Evolutionary conservation across 2,797 vertebrate genomes (phyloP).

Genomic region (Jordanella pulchra): DNA sequence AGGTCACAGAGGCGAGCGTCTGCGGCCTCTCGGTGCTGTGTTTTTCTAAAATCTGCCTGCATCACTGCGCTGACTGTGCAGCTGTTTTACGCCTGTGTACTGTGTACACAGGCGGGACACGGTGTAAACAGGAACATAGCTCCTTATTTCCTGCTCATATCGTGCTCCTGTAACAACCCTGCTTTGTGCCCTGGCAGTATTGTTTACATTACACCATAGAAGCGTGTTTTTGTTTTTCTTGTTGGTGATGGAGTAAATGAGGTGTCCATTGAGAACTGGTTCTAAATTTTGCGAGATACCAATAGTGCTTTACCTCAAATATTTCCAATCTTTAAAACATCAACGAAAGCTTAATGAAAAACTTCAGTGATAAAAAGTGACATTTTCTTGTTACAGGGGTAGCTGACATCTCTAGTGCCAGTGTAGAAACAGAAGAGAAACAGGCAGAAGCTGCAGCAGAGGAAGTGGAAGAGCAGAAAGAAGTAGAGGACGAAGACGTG

Average conservation of each 20-base stretch:
- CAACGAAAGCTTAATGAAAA: not conserved
- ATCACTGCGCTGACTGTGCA: conserved; percentile 60
- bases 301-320: conserved; percentile 9
- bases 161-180: conserved; percentile 53
- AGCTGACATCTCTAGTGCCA: conserved; percentile 50
- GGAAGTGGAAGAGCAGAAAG: conserved; percentile 46
- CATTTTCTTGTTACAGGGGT: conserved; percentile 51
- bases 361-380: not conserved
- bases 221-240: conserved; percentile 55
- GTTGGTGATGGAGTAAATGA: conserved; percentile 18
- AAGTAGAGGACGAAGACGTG: conserved; percentile 39
- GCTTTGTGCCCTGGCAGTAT: conserved; percentile 54
- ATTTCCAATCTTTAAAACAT: not conserved
- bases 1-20: conserved; percentile 38
- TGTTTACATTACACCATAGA: conserved; percentile 50
- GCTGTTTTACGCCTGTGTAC: conserved; percentile 32
- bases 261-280: conserved; percentile 19
- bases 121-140: conserved; percentile 75
- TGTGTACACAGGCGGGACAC: conserved; percentile 44
- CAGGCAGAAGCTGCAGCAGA: conserved; percentile 32
- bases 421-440: conserved; percentile 63
- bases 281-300: conserved; percentile 32
- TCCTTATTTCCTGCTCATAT: conserved; percentile 75
- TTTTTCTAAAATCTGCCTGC: conserved; percentile 67
- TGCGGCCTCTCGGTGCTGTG: conserved; percentile 49